These are phyloP conservation scores for Drosophila obscura DNA, from an alignment of 1,140 invertebrate genomes.

Conservation along the genomic window DNA sequence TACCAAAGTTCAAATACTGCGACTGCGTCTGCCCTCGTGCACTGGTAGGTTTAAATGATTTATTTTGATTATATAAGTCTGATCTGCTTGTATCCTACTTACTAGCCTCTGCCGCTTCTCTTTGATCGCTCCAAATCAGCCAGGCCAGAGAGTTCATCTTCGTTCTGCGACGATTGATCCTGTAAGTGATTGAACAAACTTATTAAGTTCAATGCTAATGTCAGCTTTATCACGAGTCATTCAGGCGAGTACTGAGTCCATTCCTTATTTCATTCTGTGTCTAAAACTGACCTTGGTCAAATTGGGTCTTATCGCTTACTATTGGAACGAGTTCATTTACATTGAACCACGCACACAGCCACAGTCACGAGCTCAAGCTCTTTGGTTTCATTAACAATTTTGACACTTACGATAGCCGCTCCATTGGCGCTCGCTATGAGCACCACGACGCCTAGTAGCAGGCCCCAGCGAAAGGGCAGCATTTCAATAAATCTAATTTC, in stretches of 20 bases:
- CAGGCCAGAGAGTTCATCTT: slow-evolving; percentile 38
- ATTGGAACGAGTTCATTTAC: slow-evolving; percentile 56
- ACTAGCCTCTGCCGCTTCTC: slow-evolving; percentile 77
- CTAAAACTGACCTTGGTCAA: slow-evolving; percentile 75
- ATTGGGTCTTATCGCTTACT: slow-evolving; percentile 56
- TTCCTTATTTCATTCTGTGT: slow-evolving; percentile 22
- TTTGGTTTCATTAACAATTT: slow-evolving; percentile 57
- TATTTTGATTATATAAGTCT: neutral
- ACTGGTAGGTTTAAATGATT: slow-evolving; percentile 29
- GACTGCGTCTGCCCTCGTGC: slow-evolving; percentile 91
- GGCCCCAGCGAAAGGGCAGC: slow-evolving; percentile 79
- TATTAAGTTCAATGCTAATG: slow-evolving; percentile 67
- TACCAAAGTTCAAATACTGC: slow-evolving; percentile 89
- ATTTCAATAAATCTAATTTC: slow-evolving; percentile 67
- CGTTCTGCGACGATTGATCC: slow-evolving; percentile 49
- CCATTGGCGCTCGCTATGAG: slow-evolving; percentile 69
- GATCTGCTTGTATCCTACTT: slow-evolving; percentile 29
- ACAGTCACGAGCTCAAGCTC: slow-evolving; percentile 11
- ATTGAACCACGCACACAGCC: slow-evolving; percentile 50
- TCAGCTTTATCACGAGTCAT: slow-evolving; percentile 39
- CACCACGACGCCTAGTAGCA: slow-evolving; percentile 68
- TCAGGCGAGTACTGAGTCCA: slow-evolving; percentile 8
- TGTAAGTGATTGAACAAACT: slow-evolving; percentile 20
- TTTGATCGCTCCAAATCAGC: slow-evolving; percentile 61
- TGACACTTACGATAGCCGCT: slow-evolving; percentile 77